phyloP scores from a whole-genome alignment of 2,888 invertebrate species.

The Octonoba sinensis region DNA sequence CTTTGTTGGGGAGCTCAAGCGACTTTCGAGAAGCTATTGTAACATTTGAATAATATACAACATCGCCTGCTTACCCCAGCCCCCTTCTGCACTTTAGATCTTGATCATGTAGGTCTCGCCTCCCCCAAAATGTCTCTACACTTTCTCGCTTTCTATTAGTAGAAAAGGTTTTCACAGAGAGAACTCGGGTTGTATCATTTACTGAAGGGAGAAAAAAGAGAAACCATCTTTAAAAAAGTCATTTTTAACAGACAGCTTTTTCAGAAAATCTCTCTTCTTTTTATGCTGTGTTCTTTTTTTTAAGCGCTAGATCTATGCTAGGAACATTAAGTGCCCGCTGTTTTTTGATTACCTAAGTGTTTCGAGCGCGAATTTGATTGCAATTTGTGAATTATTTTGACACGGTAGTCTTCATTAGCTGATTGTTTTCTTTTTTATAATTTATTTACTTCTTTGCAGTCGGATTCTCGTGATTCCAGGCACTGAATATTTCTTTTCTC shows the following conservation, averaged over 20 bases:
- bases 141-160: slow-evolving; percentile 57
- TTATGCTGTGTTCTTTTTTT: too few species aligned
- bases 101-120: slow-evolving; percentile 44
- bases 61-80: slow-evolving; percentile 13
- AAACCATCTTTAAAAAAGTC: slow-evolving; percentile 39
- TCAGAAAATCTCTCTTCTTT: slow-evolving; percentile 8
- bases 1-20: slow-evolving; percentile 27
- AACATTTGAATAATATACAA: slow-evolving; percentile 58
- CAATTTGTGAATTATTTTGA: slow-evolving; percentile 57
- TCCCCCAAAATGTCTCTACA: not conserved
- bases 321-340: slow-evolving; percentile 29
- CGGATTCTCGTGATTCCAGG: not conserved
- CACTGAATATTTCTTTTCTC: too few species aligned
- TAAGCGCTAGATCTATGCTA: not conserved
- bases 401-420: slow-evolving; percentile 42
- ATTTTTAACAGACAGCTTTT: slow-evolving; percentile 42
- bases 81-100: slow-evolving; percentile 38
- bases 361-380: slow-evolving; percentile 53
- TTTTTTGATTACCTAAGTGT: slow-evolving; percentile 60
- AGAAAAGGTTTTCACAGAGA: slow-evolving; percentile 33
- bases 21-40: slow-evolving; percentile 45
- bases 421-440: slow-evolving; percentile 6
- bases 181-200: slow-evolving; percentile 47
- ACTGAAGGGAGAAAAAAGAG: slow-evolving; percentile 15
- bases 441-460: slow-evolving; percentile 4